Base-by-base conservation (phyloP, 2,888 invertebrate genomes). In the Cyrtodaria siliqua region DNA sequence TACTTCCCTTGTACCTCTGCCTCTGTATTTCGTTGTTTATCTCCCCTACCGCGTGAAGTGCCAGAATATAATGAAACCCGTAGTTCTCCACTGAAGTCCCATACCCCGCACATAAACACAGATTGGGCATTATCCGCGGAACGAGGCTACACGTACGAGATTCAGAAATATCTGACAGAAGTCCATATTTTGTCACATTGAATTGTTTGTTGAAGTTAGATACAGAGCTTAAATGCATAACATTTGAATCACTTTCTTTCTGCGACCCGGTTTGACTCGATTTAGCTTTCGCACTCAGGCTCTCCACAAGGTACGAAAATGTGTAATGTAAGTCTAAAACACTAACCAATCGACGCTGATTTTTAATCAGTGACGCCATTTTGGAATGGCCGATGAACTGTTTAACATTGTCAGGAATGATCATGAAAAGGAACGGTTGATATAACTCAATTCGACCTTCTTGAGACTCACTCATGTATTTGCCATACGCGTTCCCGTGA, bases 401-500 rank as follows among this genome's bases (percentile, higher is more conserved):
- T 14, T 72, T 66, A 9, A 87, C 82, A 27, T 24, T 56, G 14
- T 79, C 62, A 8, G 89, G 88, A 33, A 89, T 61, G 8, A 90
- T 72, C 40, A 89, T 69, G 24, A 89, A 85, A n/a, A 90, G 56
- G 42, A 84, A 81, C 29, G 90, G 88, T 33, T 89, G 87, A 71
- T 79, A 89, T 44, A 86, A 69, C 67, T 90, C 90, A 26, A 85
- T 62, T 6, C 82, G 79, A 8, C 85, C 89, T 73, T 88, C 88
- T 18, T 59, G 57, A 20, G 82, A 74, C 29, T 70, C 67, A 27
- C 77, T 76, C 2, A 87, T 44, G 61, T 82, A 89, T n/a, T 67
- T 50, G 1, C 90, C 90, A 76, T 90, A 90, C 0, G 87, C 47
- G 64, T 90, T 90, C 2, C 90, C 90, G 73, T 90, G 90, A 61